phyloP scores from a whole-genome alignment of 2,113 vertebrate species.

The Tetrao urogallus region DNA sequence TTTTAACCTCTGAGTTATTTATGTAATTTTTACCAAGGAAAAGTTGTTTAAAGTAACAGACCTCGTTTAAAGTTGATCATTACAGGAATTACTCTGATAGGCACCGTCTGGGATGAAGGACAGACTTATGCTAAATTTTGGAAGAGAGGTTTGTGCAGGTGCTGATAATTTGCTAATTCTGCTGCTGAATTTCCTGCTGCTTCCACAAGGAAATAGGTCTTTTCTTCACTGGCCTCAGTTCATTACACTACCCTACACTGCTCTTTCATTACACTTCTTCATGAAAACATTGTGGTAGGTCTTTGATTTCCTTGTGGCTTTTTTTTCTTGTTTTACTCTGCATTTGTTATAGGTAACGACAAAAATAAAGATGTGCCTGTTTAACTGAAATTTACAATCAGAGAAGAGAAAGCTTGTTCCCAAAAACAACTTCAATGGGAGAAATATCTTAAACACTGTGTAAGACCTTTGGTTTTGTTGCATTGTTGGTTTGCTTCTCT shows the following conservation, averaged over 20 bases:
- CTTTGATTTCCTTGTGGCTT: neutral
- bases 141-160: neutral
- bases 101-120: neutral
- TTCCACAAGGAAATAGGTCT: neutral
- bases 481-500: neutral
- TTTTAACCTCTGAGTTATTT: neutral
- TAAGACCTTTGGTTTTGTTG: neutral
- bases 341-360: neutral
- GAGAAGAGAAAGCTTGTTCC: neutral
- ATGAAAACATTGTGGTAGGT: accelerated
- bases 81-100: neutral
- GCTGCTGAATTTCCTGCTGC: neutral
- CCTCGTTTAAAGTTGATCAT: neutral
- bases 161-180: neutral
- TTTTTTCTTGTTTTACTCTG: neutral
- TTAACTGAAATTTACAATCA: neutral
- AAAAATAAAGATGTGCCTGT: neutral
- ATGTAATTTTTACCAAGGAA: neutral
- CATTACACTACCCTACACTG: too few species aligned
- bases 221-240: neutral
- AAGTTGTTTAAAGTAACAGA: neutral
- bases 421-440: neutral
- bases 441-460: neutral
- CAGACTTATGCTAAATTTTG: neutral
- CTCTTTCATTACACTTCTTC: too few species aligned